phyloP scores from a whole-genome alignment of 2,888 invertebrate genomes.

The Epirrhoe alternata region DNA sequence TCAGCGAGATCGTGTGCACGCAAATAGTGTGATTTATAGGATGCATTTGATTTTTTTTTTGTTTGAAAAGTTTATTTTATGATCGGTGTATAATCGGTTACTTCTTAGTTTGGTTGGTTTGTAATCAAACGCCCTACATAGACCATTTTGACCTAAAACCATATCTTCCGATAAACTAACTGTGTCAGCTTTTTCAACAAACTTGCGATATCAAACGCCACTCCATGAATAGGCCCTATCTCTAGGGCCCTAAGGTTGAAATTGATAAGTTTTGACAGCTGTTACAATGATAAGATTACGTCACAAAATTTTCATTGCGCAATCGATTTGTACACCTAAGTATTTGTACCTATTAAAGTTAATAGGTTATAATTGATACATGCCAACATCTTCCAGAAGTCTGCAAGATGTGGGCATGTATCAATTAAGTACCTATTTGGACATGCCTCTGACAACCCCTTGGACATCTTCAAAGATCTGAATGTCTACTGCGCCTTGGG shows the following conservation, averaged over 20 bases:
- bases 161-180: slow-evolving; percentile 43
- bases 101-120: neutral
- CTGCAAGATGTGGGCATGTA: too few species aligned
- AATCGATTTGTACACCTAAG: slow-evolving; percentile 23
- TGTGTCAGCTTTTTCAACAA: slow-evolving; percentile 24
- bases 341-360: too few species aligned
- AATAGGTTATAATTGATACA: too few species aligned
- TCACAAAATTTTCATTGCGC: slow-evolving; percentile 38
- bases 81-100: neutral
- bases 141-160: slow-evolving; percentile 41
- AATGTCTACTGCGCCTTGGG: too few species aligned
- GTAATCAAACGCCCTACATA: slow-evolving; percentile 35
- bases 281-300: slow-evolving; percentile 41
- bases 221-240: slow-evolving; percentile 25
- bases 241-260: slow-evolving; percentile 5
- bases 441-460: too few species aligned
- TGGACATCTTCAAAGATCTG: too few species aligned
- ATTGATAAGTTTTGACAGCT: slow-evolving; percentile 36
- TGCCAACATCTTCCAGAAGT: too few species aligned
- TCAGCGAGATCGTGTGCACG: too few species aligned
- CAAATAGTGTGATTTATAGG: too few species aligned
- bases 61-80: neutral
- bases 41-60: neutral
- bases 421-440: too few species aligned
- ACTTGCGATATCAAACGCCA: slow-evolving; percentile 16